These are phyloP conservation scores for Zaprionus vittiger DNA, from an alignment of 1,140 invertebrate species.

Conservation along the genomic window DNA sequence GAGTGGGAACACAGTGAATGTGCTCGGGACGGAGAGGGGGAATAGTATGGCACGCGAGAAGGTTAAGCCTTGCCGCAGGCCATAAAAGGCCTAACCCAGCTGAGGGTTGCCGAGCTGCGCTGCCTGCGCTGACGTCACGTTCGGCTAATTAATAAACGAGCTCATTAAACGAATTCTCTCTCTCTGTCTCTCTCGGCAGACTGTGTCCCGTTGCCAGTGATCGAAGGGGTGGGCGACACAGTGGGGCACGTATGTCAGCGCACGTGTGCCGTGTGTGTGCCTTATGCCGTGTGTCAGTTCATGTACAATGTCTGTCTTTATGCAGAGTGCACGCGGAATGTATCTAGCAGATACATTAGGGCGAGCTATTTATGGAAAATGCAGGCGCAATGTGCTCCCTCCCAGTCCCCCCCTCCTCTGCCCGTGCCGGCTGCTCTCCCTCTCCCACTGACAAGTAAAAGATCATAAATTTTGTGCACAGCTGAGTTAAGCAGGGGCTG, in stretches of 20 bases:
- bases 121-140: slow-evolving; percentile 68
- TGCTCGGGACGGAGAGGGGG: background rate
- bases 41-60: slow-evolving; percentile 59
- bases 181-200: background rate
- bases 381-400: background rate
- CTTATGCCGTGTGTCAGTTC: background rate
- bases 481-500: slow-evolving; percentile 25
- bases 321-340: slow-evolving; percentile 12
- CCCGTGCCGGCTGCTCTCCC: background rate
- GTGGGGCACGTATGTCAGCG: slow-evolving; percentile 4
- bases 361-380: slow-evolving; percentile 53
- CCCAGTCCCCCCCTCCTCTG: too few relatives aligned
- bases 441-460: slow-evolving; percentile 35
- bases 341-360: slow-evolving; percentile 62
- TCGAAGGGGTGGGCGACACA: background rate
- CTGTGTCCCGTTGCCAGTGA: background rate
- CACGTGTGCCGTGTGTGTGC: background rate
- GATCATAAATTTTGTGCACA: slow-evolving; percentile 47
- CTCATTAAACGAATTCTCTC: slow-evolving; percentile 59
- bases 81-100: background rate
- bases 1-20: background rate
- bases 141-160: slow-evolving; percentile 75
- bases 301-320: background rate
- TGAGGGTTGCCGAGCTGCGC: background rate
- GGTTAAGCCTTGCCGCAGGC: slow-evolving; percentile 37